Percentiles rank a stretch among this genome's conserved stretches.
Conservation (phyloP, 37 sponge, comb jelly and placozoan genomes). For the Cladorhizidae sp. region DNA sequence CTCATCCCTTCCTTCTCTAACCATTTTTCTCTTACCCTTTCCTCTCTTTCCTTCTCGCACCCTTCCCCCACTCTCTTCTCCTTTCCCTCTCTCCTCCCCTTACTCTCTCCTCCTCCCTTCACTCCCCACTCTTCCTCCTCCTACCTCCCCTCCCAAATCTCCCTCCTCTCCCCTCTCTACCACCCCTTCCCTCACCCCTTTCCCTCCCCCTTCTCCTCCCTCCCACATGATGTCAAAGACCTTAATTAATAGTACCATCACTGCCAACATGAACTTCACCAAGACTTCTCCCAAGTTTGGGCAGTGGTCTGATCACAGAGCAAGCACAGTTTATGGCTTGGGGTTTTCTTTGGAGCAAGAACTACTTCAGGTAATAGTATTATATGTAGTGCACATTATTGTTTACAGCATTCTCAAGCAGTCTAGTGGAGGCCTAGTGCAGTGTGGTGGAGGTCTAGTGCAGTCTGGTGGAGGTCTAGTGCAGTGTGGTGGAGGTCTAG, state of each 20-base stretch:
- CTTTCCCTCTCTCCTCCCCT: background rate
- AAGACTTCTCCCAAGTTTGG: slow-evolving; percentile 98
- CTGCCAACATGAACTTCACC: slow-evolving; percentile 95
- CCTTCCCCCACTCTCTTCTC: background rate
- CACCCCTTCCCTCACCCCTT: background rate
- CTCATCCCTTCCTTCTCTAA: too few species aligned
- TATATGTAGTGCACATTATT: background rate
- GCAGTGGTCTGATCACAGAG: slow-evolving; percentile 96
- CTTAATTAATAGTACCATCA: slow-evolving; percentile 91
- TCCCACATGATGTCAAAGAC: slow-evolving; percentile 37
- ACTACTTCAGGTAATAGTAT: slow-evolving; percentile 63
- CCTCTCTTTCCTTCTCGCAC: background rate
- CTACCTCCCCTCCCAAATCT: too few species aligned
- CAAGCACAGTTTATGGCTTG: slow-evolving; percentile 92
- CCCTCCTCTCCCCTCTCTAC: background rate
- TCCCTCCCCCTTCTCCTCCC: background rate
- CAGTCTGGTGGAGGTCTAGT: too few species aligned
- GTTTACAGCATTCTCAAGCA: too few species aligned
- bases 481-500: too few species aligned
- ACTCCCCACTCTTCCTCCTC: background rate
- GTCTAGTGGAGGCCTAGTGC: too few species aligned
- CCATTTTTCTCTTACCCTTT: too few species aligned
- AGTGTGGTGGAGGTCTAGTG: too few species aligned
- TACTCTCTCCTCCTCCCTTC: background rate
- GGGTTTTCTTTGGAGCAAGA: slow-evolving; percentile 89